Conservation (phyloP, 2,113 vertebrate species). For the Ceyx melanurus region DNA sequence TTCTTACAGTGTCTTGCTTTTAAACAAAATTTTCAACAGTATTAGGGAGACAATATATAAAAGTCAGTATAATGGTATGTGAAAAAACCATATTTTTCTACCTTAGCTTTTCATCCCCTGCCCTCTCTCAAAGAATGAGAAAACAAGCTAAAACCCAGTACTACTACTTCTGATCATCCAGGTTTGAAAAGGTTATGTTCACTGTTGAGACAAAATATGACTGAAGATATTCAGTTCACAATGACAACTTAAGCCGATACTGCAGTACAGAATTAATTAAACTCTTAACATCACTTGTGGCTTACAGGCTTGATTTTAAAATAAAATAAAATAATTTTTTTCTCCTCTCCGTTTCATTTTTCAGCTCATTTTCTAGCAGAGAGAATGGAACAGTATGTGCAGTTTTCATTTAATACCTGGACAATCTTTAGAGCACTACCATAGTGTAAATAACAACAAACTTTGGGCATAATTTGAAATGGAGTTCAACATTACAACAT, state of each 20-base stretch:
- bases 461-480: neutral
- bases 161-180: neutral
- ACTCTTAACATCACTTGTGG: neutral
- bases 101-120: neutral
- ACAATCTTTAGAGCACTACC: neutral
- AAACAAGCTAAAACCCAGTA: neutral
- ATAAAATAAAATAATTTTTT: accelerated
- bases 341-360: neutral
- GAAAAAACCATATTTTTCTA: neutral
- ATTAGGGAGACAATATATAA: neutral
- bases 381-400: neutral
- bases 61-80: neutral
- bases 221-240: neutral
- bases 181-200: neutral
- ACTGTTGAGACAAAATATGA: neutral
- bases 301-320: accelerated
- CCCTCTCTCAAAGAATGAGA: neutral
- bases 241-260: neutral
- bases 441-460: neutral
- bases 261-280: neutral
- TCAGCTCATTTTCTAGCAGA: neutral
- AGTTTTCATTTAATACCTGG: neutral
- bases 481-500: neutral
- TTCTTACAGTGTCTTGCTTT: neutral
- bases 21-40: neutral